These are phyloP conservation scores for Palythoa caribaeorum DNA, from an alignment of 92 coral and sea anemone species.

Conservation along the genomic window DNA sequence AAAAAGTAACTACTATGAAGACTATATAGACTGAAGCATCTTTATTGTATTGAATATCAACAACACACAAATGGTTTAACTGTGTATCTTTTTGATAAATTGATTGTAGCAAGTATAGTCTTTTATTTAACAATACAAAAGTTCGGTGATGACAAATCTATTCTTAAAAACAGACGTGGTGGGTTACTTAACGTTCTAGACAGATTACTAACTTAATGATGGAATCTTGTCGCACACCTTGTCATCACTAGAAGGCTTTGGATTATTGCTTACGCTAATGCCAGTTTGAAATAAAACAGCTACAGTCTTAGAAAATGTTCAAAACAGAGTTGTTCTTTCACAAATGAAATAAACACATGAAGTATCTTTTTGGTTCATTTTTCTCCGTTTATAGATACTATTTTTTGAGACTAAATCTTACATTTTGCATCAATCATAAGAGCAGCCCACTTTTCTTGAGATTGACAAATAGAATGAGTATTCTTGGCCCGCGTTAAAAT, in stretches of 20 bases:
- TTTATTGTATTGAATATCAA: no score
- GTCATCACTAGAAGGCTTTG: not conserved
- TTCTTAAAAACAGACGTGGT: not conserved
- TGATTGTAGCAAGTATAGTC: not conserved
- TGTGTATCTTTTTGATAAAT: no score
- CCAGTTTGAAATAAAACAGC: not conserved
- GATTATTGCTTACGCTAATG: not conserved
- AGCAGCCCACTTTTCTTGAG: not conserved
- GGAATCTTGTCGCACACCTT: not conserved
- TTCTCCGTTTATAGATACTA: not conserved
- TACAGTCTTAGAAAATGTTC: not conserved
- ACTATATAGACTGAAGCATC: no score
- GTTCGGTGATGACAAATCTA: not conserved
- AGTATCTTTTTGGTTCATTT: not conserved
- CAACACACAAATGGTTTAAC: no score
- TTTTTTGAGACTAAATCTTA: not conserved
- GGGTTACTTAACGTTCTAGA: not conserved
- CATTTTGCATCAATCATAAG: not conserved
- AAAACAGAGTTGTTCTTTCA: not conserved
- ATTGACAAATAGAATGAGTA: conserved; percentile 2
- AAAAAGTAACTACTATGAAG: no score
- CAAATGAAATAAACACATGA: not conserved
- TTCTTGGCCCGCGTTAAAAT: not conserved
- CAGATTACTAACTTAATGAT: not conserved
- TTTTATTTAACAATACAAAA: not conserved